Base-by-base conservation (phyloP, 1,140 invertebrate genomes). In the Antheraea pernyi region DNA sequence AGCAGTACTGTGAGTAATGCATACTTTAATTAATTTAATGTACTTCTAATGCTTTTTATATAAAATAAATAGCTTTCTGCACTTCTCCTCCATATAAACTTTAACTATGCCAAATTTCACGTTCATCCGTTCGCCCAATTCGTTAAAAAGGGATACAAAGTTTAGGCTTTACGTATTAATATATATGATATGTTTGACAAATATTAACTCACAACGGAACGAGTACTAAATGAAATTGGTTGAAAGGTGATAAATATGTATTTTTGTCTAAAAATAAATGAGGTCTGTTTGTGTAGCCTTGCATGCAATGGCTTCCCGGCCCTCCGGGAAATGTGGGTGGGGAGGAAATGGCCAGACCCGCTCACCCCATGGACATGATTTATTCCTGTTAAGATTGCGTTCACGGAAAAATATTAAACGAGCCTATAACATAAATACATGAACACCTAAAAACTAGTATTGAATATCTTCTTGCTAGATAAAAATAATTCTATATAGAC, bases 191-290 rank as follows among this genome's bases (percentile, higher is more conserved):
- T 30, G 22, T 30, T 30, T 30, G 22, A 30, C 1, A 30, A 30
- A 30, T 2, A 30, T 2, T 30, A 30, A 30, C 22, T 30, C 22
- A 30, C 22, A 30, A 30, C 22, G 4, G 4, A 30, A 30, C n/a
- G n/a, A 30, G 22, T 30, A 30, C 22, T 30, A 30, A 1, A 30
- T 30, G 22, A 30, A 30, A 30, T 30, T 30, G 22, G 22, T 30
- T 30, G 22, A 30, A 30, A 53, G 11, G 39, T 42, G 46, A 71
- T 71, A 74, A 71, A 69, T 67, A 65, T 58, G 66, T 58, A 30
- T 68, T 74, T 66, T 53, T 59, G 69, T 48, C 68, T 75, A 75
- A 75, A 75, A 75, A 75, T 75, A 75, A 67, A 71, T 66, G 53
- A 58, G 68, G 68, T 61, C 69, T 65, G 69, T 75, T 75, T 73